Base-by-base conservation (phyloP, 2,797 vertebrate species). In the Eulemur rubriventer region DNA sequence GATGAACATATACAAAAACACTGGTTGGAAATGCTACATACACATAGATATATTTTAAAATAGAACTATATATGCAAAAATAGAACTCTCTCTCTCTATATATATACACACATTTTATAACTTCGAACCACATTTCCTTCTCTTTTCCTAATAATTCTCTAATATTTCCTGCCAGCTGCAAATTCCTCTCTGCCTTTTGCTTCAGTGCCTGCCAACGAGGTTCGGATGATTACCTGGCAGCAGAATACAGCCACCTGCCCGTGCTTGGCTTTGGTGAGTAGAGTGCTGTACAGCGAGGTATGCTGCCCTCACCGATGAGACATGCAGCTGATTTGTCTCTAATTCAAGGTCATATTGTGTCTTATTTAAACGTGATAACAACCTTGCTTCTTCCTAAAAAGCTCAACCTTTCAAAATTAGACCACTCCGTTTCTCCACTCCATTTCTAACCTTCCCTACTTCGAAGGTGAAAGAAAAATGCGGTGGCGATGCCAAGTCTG, bases 131-230 rank as follows among this genome's bases (percentile, higher is more conserved):
- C 20, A 73, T 50, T 95, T 89, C 26, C 81, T 69, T 70, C 79
- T 70, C 67, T 82, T 93, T 82, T 95, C 87, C 85, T 96, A 84
- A 85, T 50, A 81, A 81, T 28, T 90, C 70, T 48, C 92, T 94
- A 96, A 94, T 90, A 86, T 90, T 91, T 38, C 17, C 50, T 88
- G 89, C 93, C 97, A 97, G 97, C 97, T 96, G 97, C 79, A 97
- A 93, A 96, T 95, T 97, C 79, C 72, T 95, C 93, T 96, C 70
- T 89, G 78, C 76, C 61, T 90, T 94, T 20, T 90, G 93, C 90
- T 94, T 90, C 92, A 50, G 75, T 63, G 96, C 89, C 94, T 97
- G 89, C 88, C 98, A 96, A 91, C 73, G 92, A 97, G 52, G 90
- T 86, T 97, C 95, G 95, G 94, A 95, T 70, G 96, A 96, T 73